These are phyloP conservation scores for Phataginus tricuspis DNA, from an alignment of 2,797 vertebrate genomes.

Conservation along the genomic window DNA sequence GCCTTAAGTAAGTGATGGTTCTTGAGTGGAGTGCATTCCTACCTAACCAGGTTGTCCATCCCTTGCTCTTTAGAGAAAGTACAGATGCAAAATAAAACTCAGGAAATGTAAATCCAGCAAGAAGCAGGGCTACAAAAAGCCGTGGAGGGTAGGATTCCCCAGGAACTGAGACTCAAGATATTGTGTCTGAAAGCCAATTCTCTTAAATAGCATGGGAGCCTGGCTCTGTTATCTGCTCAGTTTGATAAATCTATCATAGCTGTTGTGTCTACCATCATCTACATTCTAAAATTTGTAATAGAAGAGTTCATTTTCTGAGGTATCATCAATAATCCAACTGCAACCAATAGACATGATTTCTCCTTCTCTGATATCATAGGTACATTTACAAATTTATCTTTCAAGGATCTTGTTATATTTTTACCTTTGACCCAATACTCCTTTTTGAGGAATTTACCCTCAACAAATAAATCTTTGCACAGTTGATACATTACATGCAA, in stretches of 20 bases:
- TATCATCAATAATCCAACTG: conserved; percentile 7
- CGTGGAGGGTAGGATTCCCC: rapidly evolving
- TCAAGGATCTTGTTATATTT: not conserved
- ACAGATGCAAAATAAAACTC: conserved; percentile 27
- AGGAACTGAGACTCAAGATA: not conserved
- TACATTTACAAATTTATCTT: conserved; percentile 22
- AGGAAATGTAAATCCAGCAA: conserved; percentile 19
- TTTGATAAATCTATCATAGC: conserved; percentile 1
- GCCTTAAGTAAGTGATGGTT: not conserved
- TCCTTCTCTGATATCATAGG: not conserved
- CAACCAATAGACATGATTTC: not conserved
- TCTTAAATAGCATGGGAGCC: not conserved
- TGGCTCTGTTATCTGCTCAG: not conserved
- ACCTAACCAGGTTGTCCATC: not conserved
- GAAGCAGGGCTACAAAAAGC: not conserved
- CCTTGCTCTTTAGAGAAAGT: conserved; percentile 1
- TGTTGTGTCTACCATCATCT: not conserved
- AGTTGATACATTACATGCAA: not conserved
- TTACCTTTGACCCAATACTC: not conserved
- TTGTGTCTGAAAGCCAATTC: not conserved
- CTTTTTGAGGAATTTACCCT: conserved; percentile 35
- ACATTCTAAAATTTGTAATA: conserved; percentile 35
- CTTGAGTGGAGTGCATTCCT: not conserved
- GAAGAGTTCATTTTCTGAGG: conserved; percentile 13
- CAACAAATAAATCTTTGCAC: conserved; percentile 29